Evolutionary conservation across 2,797 vertebrate species (phyloP).

Genomic region (Labeo calbasu): DNA sequence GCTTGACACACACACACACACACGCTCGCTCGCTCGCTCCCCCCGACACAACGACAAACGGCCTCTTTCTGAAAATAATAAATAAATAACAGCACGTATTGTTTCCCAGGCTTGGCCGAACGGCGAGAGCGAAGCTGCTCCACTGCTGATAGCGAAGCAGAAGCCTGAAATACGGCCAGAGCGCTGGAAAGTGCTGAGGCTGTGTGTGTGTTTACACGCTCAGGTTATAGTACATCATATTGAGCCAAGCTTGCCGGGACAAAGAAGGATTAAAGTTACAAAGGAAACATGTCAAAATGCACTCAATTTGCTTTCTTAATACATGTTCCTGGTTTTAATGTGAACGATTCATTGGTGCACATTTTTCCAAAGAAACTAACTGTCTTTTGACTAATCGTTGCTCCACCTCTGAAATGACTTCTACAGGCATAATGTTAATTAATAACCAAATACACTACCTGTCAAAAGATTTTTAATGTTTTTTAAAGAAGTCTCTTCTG

Average conservation of each 20-base stretch:
- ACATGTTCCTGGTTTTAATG: background rate
- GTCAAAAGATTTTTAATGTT: background rate
- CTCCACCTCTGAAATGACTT: background rate
- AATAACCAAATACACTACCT: background rate
- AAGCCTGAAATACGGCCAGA: slow-evolving; percentile 67
- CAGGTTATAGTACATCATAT: slow-evolving; percentile 75
- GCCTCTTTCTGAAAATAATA: slow-evolving; percentile 64
- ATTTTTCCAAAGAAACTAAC: background rate
- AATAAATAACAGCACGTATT: slow-evolving; percentile 68
- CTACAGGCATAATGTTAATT: background rate
- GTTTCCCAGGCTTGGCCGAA: slow-evolving; percentile 71
- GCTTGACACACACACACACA: slow-evolving; percentile 44
- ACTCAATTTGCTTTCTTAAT: background rate
- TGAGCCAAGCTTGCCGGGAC: slow-evolving; percentile 67
- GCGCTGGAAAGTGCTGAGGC: slow-evolving; percentile 70
- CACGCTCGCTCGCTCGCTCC: slow-evolving; percentile 2
- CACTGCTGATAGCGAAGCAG: slow-evolving; percentile 72
- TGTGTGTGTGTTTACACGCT: slow-evolving; percentile 55
- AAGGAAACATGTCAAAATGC: background rate
- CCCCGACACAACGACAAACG: slow-evolving; percentile 61
- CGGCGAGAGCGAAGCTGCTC: slow-evolving; percentile 75
- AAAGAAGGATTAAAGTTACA: slow-evolving; percentile 41
- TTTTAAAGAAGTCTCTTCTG: no score
- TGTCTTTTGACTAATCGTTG: background rate
- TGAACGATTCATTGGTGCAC: background rate